Evolutionary conservation across 2,113 vertebrate genomes (phyloP).

Genomic region (Mormoops blainvillei): DNA sequence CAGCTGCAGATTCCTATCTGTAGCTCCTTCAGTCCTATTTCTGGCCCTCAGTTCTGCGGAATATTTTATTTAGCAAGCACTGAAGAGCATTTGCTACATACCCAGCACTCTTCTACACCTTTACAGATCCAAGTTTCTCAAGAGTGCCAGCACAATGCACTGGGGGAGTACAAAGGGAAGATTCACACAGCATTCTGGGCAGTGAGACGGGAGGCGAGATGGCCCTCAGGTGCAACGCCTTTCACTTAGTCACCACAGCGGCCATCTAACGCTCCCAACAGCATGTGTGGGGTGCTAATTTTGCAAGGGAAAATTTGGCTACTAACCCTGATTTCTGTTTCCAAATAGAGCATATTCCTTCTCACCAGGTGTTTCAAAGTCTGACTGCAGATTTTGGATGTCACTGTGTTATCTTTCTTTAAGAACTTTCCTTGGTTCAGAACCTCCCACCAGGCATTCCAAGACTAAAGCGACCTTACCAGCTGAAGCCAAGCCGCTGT

Average conservation of each 20-base stretch:
- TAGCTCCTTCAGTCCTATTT: neutral
- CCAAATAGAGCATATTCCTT: neutral
- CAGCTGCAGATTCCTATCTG: neutral
- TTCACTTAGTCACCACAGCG: neutral
- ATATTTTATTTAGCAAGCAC: neutral
- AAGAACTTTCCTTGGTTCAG: neutral
- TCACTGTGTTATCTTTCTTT: neutral
- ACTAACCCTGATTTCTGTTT: constrained; percentile 6
- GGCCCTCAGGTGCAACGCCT: neutral
- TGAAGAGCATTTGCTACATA: neutral
- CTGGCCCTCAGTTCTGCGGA: neutral
- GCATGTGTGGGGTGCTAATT: neutral
- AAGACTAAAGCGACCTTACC: neutral
- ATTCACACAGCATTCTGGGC: neutral
- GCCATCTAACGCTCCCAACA: neutral
- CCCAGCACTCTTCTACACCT: neutral
- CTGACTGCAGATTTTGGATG: neutral
- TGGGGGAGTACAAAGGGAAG: neutral
- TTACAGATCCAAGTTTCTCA: neutral
- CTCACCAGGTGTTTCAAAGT: neutral
- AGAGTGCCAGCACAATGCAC: neutral
- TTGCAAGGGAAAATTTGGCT: neutral
- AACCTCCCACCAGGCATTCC: neutral
- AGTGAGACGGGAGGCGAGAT: neutral
- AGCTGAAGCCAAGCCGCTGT: neutral